Evolutionary conservation across 2,113 vertebrate species (phyloP), one percentile per base, ranked within the genome.

Genomic region (Rhinichthys klamathensis): DNA sequence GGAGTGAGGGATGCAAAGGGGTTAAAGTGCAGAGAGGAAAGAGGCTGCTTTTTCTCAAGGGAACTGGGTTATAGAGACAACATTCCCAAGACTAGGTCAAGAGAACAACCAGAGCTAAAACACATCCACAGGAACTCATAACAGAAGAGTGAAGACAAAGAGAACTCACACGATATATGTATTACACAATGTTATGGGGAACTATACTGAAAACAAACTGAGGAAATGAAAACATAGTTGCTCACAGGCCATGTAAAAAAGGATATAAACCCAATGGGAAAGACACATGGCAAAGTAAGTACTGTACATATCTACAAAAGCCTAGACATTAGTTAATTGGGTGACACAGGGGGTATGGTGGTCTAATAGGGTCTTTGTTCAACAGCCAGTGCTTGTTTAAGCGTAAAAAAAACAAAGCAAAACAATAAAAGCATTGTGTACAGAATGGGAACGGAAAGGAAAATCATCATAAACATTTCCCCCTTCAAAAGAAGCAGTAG

Each of bases 351-450:
- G 38, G 12, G 9, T 2, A 75, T n/a, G 56, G 38, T 18, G 51
- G 70, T 85, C 78, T 35, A 79, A 80, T 32, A 83, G 61, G 10
- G 46, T 73, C 86, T 88, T 91, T 90, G 91, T 88, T 90, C 87
- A 60, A 76, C 56, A 27, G 56, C 78, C 82, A 3, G 79, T 89
- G 92, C 90, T 91, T 86, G 35, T 90, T 92, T 91, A 91, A 91
- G 86, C 89, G 60, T 90, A 87, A 89, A 91, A n/a, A 88, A 90
- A 85, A 85, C 90, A 85, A 84, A 83, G 84, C 80, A 82, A 77
- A 90, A 94, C 91, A 93, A 75, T 88, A 90, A 83, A 54, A 67
- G 88, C 91, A 92, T 94, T 94, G 92, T 94, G 82, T 85, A 79
- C n/a, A 84, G 87, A 92, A 91, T 90, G 83, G 89, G 89, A 91